phyloP scores from a whole-genome alignment of 2,797 vertebrate species.

The Enteromius fasciolatus region DNA sequence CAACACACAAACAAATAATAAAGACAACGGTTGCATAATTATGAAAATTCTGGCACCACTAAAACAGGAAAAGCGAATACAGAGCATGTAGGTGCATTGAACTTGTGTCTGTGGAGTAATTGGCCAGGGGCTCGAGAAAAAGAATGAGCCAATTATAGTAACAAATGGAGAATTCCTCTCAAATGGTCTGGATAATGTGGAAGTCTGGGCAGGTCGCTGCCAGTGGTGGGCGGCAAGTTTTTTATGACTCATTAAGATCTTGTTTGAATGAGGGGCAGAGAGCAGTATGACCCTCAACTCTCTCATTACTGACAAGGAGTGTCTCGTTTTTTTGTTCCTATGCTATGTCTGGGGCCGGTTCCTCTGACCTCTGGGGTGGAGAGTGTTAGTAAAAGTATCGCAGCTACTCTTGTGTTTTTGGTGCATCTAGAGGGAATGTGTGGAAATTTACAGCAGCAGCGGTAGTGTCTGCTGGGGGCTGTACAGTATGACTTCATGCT shows the following conservation, averaged over 20 bases:
- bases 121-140: slow-evolving; percentile 54
- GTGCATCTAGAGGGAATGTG: neutral
- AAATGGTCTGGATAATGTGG: slow-evolving; percentile 68
- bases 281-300: slow-evolving; percentile 40
- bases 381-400: neutral
- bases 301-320: slow-evolving; percentile 39
- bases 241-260: slow-evolving; percentile 51
- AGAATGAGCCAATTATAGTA: slow-evolving; percentile 67
- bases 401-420: neutral
- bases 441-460: slow-evolving; percentile 1
- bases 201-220: slow-evolving; percentile 52
- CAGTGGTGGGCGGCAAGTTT: slow-evolving; percentile 27
- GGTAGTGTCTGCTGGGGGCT: neutral
- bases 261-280: slow-evolving; percentile 37
- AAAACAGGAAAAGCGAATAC: neutral
- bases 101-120: slow-evolving; percentile 24
- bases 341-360: neutral
- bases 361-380: slow-evolving; percentile 13
- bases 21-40: neutral
- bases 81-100: neutral
- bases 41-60: neutral
- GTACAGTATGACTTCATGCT: slow-evolving; percentile 9
- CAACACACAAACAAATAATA: neutral
- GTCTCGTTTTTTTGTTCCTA: neutral
- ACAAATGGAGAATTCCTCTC: slow-evolving; percentile 70